phyloP scores from a whole-genome alignment of 2,797 vertebrate genomes.

The Notolepis coatsorum region DNA sequence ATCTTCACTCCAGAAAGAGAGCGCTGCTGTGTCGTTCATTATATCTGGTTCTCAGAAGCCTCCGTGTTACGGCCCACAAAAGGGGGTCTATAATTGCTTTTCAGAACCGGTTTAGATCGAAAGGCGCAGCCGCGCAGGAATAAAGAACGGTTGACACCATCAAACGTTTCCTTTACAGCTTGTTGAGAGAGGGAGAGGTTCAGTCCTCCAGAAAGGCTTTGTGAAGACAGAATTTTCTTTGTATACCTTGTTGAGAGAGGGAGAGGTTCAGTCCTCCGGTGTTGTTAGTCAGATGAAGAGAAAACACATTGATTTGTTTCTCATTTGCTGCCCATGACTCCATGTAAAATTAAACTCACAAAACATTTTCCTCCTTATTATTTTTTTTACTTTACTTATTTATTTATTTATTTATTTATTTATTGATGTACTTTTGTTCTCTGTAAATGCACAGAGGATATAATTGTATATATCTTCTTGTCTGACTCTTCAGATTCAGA shows the following conservation, averaged over 20 bases:
- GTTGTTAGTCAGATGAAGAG: constrained; percentile 46
- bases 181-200: constrained; percentile 9
- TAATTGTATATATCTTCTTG: too few species aligned
- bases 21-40: background rate
- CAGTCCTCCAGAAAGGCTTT: constrained; percentile 37
- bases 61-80: constrained; percentile 6
- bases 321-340: constrained; percentile 21
- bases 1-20: too few species aligned
- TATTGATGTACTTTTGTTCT: background rate
- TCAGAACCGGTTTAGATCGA: constrained; percentile 29
- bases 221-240: background rate
- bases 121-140: too few species aligned
- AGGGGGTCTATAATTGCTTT: constrained; percentile 38
- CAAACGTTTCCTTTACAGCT: background rate
- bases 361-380: constrained; percentile 2
- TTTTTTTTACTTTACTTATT: too few species aligned
- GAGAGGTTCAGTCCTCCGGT: constrained; percentile 26
- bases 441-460: too few species aligned
- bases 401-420: background rate
- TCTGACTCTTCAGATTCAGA: too few species aligned
- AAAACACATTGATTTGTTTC: constrained; percentile 32
- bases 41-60: background rate
- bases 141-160: background rate
- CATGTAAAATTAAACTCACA: constrained; percentile 20
- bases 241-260: background rate